phyloP scores from a whole-genome alignment of 2,888 invertebrate species.

The Glaucopsyche alexis region DNA sequence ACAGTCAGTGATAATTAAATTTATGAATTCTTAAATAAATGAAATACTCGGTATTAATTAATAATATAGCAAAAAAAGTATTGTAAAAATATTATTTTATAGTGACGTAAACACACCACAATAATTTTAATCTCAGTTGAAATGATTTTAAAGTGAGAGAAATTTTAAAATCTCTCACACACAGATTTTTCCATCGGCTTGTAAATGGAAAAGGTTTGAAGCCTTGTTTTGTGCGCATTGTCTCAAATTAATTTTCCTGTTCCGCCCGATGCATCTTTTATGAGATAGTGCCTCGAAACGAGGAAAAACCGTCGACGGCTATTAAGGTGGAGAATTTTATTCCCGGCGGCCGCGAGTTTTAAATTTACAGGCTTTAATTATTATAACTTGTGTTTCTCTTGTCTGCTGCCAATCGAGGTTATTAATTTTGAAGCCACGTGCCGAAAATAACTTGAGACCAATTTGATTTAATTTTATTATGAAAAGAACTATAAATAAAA shows the following conservation, averaged over 20 bases:
- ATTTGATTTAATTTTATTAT: not conserved
- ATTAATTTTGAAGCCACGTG: conserved; percentile 10
- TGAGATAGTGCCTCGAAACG: conserved; percentile 66
- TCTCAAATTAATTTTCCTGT: conserved; percentile 76
- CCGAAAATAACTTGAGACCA: not conserved
- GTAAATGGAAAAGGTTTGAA: conserved; percentile 38
- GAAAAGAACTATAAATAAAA: not conserved
- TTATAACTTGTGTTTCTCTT: conserved; percentile 32
- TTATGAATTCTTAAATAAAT: no score
- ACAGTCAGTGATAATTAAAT: no score
- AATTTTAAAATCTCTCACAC: conserved; percentile 31
- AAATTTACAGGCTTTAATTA: conserved; percentile 21
- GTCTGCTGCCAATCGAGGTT: conserved; percentile 13
- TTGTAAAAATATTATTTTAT: no score
- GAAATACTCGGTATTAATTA: not conserved
- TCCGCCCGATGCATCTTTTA: conserved; percentile 71
- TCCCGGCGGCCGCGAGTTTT: conserved; percentile 33
- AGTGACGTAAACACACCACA: conserved; percentile 8
- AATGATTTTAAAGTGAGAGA: conserved; percentile 18
- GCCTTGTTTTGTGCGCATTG: conserved; percentile 57
- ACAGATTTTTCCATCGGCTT: conserved; percentile 35
- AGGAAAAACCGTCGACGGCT: conserved; percentile 48
- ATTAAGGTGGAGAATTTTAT: conserved; percentile 49
- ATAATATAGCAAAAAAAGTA: no score
- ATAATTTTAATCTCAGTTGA: not conserved